Evolutionary conservation across 2,888 invertebrate species (phyloP), one percentile per base, ranked within the genome.

Genomic region (Phyto melanocephala): DNA sequence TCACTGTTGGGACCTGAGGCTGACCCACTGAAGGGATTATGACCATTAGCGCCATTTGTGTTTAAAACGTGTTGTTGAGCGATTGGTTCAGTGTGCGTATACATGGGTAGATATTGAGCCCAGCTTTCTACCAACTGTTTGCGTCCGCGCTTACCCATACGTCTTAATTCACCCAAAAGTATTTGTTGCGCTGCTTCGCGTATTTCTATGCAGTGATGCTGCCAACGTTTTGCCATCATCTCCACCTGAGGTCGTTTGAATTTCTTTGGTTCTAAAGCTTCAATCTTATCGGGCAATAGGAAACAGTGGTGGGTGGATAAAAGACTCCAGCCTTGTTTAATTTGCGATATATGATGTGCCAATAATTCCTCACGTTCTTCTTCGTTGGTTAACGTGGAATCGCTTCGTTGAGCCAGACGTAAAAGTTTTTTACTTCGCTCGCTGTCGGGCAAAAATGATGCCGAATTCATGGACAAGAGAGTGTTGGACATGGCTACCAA

Each of bases 241-340:
- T 99, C 99, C 4, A 99, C 97, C 91, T 97, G 97, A 0, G 99
- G 98, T n/a, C 97, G 94, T 89, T 98, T 97, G 92, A 97, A 98
- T 81, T 93, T 94, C 90, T 88, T 89, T 37, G 91, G 91, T 76
- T 90, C 90, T 15, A 91, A 82, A 0, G 93, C 93, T 0, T 95
- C 94, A 8, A 98, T 96, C 90, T 98, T 97, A 87, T 99, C 99
- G 0, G 99, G 99, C 80, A 99, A 92, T 58, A 99, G 93, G 28
- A 99, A 98, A 88, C 99, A 99, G 91, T 99, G 99, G 60, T 99
- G 93, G 0, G 99, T 98, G 0, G 99, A 98, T 71, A 99, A 92
- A 20, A 98, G 92, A 24, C 98, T 98, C 99, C 99, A 99, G 84
- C 98, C 98, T 90, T 98, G 98, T 91, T 98, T 98, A 86, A 98